Conservation (phyloP, 2,797 vertebrate species). For the Decapterus maruadsi region DNA sequence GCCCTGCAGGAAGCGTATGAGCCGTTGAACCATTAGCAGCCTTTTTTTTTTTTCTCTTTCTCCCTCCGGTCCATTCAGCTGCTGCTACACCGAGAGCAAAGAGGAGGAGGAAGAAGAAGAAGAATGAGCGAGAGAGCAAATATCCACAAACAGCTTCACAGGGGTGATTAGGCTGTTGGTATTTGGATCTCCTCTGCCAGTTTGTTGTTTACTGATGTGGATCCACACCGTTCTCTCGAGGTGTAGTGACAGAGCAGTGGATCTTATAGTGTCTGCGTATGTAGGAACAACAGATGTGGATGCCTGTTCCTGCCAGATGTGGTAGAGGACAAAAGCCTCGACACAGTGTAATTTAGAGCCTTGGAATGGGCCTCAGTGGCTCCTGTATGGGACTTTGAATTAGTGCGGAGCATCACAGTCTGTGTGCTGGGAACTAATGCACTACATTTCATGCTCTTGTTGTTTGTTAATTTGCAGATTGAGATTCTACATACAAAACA, state of each 20-base stretch:
- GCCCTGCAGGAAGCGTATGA: constrained; percentile 46
- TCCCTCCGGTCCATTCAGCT: constrained; percentile 25
- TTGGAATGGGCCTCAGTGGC: constrained; percentile 7
- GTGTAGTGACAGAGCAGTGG: constrained; percentile 45
- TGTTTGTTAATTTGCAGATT: too few species aligned
- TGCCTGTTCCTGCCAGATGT: constrained; percentile 61
- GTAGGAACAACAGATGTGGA: constrained; percentile 66
- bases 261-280: constrained; percentile 37
- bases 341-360: constrained; percentile 29
- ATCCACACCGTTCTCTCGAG: constrained; percentile 55
- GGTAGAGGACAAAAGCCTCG: constrained; percentile 34
- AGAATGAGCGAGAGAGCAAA: constrained; percentile 63
- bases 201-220: constrained; percentile 69
- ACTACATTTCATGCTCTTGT: background rate
- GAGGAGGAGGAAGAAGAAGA: constrained; percentile 18
- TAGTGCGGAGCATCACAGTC: background rate
- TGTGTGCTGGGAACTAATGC: background rate
- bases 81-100: constrained; percentile 33
- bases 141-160: constrained; percentile 68
- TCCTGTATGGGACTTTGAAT: constrained; percentile 14
- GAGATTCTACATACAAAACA: background rate
- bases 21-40: constrained; percentile 44
- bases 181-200: constrained; percentile 70
- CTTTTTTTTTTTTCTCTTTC: background rate
- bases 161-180: constrained; percentile 75